Conservation (phyloP, 2,113 vertebrate species). For the Equus przewalskii region DNA sequence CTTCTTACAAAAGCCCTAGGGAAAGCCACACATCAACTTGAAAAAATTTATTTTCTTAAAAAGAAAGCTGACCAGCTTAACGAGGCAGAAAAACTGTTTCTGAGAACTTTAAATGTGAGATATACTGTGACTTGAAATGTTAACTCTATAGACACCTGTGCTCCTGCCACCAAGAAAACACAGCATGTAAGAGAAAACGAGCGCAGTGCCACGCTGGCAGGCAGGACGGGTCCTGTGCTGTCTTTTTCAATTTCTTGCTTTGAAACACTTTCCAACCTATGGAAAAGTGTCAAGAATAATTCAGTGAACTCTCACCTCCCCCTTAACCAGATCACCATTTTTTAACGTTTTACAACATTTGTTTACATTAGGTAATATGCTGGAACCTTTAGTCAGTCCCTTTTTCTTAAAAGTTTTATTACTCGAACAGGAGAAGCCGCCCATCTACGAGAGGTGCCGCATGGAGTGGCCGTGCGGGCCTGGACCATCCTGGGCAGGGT, state of each 20-base stretch:
- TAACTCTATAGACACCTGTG: not conserved
- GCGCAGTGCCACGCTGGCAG: not conserved
- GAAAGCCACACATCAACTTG: not conserved
- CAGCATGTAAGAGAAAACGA: not conserved
- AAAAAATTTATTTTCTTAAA: not conserved
- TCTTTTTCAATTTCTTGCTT: not conserved
- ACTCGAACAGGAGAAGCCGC: no score
- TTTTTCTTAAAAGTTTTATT: not conserved
- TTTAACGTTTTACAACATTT: not conserved
- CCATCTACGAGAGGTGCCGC: not conserved
- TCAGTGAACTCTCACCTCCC: not conserved
- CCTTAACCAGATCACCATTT: no score
- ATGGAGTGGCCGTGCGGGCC: no score
- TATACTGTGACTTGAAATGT: not conserved
- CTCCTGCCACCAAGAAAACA: not conserved
- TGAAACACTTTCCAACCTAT: not conserved
- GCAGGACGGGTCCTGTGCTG: not conserved
- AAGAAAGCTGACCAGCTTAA: not conserved
- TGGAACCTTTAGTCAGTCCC: fast-evolving
- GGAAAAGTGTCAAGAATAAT: not conserved
- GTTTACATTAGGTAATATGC: fast-evolving
- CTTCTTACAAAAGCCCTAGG: not conserved
- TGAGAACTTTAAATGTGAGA: not conserved
- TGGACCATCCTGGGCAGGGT: not conserved
- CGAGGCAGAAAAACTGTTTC: not conserved